Base-by-base conservation (phyloP, 2,797 vertebrate genomes). In the Eospalax fontanierii region DNA sequence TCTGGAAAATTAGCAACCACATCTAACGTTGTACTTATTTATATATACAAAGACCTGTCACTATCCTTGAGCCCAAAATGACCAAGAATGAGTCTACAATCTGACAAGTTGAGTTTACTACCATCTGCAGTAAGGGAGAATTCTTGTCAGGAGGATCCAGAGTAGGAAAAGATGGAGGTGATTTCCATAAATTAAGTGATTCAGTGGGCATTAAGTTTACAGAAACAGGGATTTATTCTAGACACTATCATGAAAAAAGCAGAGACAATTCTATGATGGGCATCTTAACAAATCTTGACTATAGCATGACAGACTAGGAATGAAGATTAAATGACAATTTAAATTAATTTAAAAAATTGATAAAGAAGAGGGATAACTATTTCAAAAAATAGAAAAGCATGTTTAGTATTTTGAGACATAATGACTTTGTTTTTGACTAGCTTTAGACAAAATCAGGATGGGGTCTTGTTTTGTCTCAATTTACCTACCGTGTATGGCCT, bases 241-340 rank as follows among this genome's bases (percentile, higher is more conserved):
- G 24, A 88, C 68, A 57, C 21, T 82, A 21, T 86, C 74, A 88
- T 65, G 85, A 95, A 85, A 54, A n/a, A 30, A 59, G n/a, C 15
- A 38, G 33, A 22, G 6, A 26, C 7, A 46, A 92, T 88, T 85
- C 54, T 66, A 59, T 10, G 9, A 76, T 38, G 24, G 33, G 28
- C 57, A 84, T 74, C 80, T 94, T 85, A 94, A 33, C 43, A 85
- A 80, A 85, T 81, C 24, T 50, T 81, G 84, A n/a, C 46, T 89
- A 19, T 70, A 68, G 19, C 11, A 73, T 74, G 46, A 59, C n/a
- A 73, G 21, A 84, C 35, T 73, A 83, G n/a, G 11, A 86, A 68
- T 78, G 35, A 74, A 26, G 38, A 81, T 54, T 73, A 73, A 54
- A 54, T 54, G 14, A 54, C 8, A 12, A 54, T 54, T 54, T 9